Evolutionary conservation across 2,888 invertebrate genomes (phyloP).

Genomic region (Tetramorium bicarinatum): DNA sequence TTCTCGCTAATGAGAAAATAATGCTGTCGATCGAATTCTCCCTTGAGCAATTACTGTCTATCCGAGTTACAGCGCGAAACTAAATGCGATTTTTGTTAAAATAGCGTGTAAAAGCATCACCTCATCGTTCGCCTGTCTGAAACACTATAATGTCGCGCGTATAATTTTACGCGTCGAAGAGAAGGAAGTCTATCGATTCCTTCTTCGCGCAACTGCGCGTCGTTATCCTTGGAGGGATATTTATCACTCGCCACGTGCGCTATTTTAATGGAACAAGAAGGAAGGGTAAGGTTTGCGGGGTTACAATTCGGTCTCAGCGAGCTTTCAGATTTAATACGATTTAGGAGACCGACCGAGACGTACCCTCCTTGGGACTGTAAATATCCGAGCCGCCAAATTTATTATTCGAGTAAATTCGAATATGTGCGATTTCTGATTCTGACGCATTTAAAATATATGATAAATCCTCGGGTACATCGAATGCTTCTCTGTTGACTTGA

Average conservation of each 20-base stretch:
- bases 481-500: neutral
- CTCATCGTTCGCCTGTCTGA: neutral
- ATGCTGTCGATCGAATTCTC: neutral
- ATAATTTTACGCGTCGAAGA: neutral
- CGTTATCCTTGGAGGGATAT: neutral
- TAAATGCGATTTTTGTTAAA: neutral
- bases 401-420: neutral
- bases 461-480: neutral
- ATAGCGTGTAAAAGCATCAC: neutral
- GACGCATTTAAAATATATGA: neutral
- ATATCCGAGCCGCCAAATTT: neutral
- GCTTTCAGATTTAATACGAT: constrained; percentile 7
- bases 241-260: constrained; percentile 14
- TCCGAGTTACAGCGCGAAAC: neutral
- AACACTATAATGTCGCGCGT: neutral
- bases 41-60: neutral
- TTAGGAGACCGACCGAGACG: neutral
- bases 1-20: constrained; percentile 1
- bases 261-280: neutral
- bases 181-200: constrained; percentile 23
- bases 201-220: neutral
- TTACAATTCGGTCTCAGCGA: neutral
- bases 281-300: neutral
- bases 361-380: neutral
- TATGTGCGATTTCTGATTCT: neutral